phyloP scores from a whole-genome alignment of 2,797 vertebrate species.

The Forpus xanthops region DNA sequence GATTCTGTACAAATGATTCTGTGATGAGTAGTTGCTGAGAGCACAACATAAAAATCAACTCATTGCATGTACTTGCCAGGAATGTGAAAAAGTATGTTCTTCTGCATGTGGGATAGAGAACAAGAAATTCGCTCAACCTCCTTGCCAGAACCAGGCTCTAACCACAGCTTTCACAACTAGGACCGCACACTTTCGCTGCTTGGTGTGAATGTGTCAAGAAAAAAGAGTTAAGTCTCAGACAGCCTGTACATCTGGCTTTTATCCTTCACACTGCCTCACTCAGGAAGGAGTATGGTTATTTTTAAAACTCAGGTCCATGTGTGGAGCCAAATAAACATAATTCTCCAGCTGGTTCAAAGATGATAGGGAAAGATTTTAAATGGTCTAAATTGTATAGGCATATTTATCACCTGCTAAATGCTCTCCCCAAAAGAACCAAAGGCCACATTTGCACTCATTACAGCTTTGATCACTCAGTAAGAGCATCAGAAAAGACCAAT shows the following conservation, averaged over 20 bases:
- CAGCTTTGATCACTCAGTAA: not conserved
- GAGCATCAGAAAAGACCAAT: not conserved
- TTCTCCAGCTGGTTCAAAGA: not conserved
- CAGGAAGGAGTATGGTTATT: constrained; percentile 26
- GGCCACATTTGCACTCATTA: not conserved
- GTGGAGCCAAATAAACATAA: constrained; percentile 11
- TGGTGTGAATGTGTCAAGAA: constrained; percentile 45
- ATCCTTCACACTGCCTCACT: constrained; percentile 8
- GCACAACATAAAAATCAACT: not conserved
- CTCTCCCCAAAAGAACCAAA: not conserved
- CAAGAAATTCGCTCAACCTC: not conserved
- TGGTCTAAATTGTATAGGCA: not conserved
- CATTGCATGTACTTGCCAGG: not conserved
- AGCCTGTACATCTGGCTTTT: constrained; percentile 50
- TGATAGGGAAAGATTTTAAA: not conserved
- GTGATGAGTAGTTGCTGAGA: not conserved
- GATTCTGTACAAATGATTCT: not conserved
- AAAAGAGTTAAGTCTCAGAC: not conserved
- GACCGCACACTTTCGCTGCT: constrained; percentile 4
- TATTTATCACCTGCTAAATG: not conserved
- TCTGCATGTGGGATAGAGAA: not conserved
- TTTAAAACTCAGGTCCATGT: constrained; percentile 18
- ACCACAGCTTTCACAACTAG: not conserved
- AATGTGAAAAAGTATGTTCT: not conserved
- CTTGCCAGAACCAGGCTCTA: not conserved